Evolutionary conservation across 2,888 invertebrate species (phyloP), one percentile per base, ranked within the genome.

Genomic region (Phyto melanocephala): DNA sequence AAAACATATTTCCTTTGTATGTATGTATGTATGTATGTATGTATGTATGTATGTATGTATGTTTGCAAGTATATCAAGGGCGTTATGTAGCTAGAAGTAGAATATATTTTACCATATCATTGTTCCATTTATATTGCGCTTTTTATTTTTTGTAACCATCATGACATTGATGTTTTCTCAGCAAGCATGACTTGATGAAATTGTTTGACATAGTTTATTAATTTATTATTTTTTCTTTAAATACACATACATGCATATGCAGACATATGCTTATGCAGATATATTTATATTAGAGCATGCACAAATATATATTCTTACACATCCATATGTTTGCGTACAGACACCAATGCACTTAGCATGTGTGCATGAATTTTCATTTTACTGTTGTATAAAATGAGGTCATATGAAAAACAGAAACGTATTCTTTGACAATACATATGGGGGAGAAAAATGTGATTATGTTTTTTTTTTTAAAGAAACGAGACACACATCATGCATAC

Each of bases 201-300:
- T 75, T 70, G 63, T 71, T 79, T 75, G 75, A 58, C 79, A 82
- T 67, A 71, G 58, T 79, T 82, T 82, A 82, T 82, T 82, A 82
- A 82, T 82, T 77, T 77, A 79, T 75, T 70, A 70, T 78, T 54
- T 70, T 68, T 37, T 37, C 45, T 58, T 67, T 67, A 40, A 22
- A 52, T 42, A 17, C 24, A 1, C 28, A 54, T 42, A 15, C 10
- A 15, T 7, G 42, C 11, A n/a, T 54, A 54, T 35, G 20, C 8
- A 40, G 40, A 13, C 40, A n/a, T n/a, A 11, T 42, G 40, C n/a
- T n/a, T n/a, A n/a, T n/a, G n/a, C n/a, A n/a, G n/a, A n/a, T n/a
- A n/a, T n/a, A n/a, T n/a, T n/a, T n/a, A n/a, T n/a, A n/a, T n/a
- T n/a, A n/a, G n/a, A n/a, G n/a, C n/a, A n/a, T n/a, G n/a, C n/a